These are phyloP conservation scores for Notolabrus celidotus DNA, from an alignment of 2,797 vertebrate species.

Conservation along the genomic window DNA sequence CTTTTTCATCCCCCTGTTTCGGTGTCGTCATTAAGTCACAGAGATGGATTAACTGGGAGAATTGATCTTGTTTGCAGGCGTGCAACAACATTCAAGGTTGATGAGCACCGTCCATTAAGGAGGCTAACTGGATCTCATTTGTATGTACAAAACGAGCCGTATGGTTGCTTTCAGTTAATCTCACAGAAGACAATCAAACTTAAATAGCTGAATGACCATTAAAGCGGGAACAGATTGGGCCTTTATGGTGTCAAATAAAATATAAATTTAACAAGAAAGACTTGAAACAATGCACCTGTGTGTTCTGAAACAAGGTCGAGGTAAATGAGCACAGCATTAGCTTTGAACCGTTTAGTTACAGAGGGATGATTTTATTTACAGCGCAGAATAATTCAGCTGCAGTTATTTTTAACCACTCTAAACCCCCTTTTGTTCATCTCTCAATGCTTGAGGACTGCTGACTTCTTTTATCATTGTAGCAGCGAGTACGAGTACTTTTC, in stretches of 20 bases:
- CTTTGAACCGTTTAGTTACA: background rate
- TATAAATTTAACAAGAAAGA: constrained; percentile 31
- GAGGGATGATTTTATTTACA: constrained; percentile 19
- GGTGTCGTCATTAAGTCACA: constrained; percentile 51
- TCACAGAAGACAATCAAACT: constrained; percentile 58
- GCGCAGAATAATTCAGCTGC: constrained; percentile 16
- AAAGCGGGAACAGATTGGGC: constrained; percentile 50
- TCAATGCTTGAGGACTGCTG: constrained; percentile 29
- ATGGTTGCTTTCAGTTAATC: constrained; percentile 48
- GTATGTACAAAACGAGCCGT: constrained; percentile 53
- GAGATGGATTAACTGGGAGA: constrained; percentile 64
- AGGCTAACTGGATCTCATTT: constrained; percentile 65
- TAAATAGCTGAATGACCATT: constrained; percentile 57
- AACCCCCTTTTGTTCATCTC: constrained; percentile 15
- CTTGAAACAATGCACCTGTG: constrained; percentile 30
- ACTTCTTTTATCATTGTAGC: constrained; percentile 47
- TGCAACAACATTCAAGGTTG: constrained; percentile 45
- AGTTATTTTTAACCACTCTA: constrained; percentile 15
- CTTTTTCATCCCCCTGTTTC: constrained; percentile 31
- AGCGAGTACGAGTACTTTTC: constrained; percentile 38
- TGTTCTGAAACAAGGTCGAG: constrained; percentile 26
- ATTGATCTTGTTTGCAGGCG: constrained; percentile 60
- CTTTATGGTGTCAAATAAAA: constrained; percentile 62
- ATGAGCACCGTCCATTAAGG: constrained; percentile 70
- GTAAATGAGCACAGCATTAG: constrained; percentile 34